Evolutionary conservation across 2,888 invertebrate species (phyloP).

Genomic region (Sphecodes monilicornis): DNA sequence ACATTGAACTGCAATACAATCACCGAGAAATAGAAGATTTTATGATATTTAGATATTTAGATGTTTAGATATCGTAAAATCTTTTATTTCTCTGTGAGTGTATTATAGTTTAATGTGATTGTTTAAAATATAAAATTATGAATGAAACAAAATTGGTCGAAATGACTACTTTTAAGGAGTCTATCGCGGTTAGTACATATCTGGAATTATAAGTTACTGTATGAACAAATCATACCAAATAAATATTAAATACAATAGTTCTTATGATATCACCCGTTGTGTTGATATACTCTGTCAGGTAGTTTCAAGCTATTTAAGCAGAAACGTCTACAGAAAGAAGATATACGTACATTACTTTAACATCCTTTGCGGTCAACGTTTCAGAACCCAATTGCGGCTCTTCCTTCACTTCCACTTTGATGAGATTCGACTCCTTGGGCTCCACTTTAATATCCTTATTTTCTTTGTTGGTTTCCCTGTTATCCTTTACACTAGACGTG

Average conservation of each 20-base stretch:
- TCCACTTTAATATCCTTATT: conserved; percentile 87
- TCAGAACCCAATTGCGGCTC: conserved; percentile 78
- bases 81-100: background rate
- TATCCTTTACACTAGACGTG: conserved; percentile 78
- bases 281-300: background rate
- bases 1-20: no score
- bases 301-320: background rate
- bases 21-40: no score
- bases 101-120: background rate
- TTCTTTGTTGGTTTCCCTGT: conserved; percentile 86
- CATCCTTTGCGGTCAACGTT: conserved; percentile 74
- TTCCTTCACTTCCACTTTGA: conserved; percentile 78
- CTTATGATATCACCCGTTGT: background rate
- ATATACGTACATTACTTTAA: conserved; percentile 78
- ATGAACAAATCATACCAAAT: background rate
- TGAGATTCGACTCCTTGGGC: conserved; percentile 83
- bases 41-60: no score
- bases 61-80: background rate
- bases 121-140: background rate
- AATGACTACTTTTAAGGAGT: background rate
- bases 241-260: background rate
- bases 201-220: background rate
- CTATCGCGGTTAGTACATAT: background rate
- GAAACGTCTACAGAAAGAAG: conserved; percentile 7
- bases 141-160: background rate